phyloP scores from a whole-genome alignment of 2,888 invertebrate species.

The Muschampia plurimacula region DNA sequence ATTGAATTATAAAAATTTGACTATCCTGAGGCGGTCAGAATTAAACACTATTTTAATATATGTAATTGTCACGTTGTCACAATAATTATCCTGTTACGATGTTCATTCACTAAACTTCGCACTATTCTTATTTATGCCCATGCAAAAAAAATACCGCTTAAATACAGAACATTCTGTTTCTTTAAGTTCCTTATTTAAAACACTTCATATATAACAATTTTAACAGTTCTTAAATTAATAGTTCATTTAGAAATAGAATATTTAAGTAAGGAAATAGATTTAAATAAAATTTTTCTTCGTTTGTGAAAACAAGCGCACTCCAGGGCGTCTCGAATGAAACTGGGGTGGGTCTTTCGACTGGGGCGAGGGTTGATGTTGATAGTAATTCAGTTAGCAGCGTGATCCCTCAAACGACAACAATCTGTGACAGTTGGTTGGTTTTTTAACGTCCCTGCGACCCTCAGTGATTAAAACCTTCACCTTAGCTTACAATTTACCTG shows the following conservation, averaged over 20 bases:
- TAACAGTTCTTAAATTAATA: not conserved
- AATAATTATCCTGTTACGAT: not conserved
- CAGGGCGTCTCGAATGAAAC: conserved; percentile 52
- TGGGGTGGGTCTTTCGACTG: conserved; percentile 52
- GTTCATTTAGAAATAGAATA: not conserved
- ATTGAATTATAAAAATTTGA: not conserved
- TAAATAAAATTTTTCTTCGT: conserved; percentile 3
- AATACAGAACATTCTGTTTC: not conserved
- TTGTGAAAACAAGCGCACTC: conserved; percentile 49
- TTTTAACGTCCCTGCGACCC: not conserved
- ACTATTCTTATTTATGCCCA: not conserved
- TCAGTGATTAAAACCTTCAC: not conserved
- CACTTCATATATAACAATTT: not conserved
- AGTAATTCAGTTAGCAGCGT: conserved; percentile 70
- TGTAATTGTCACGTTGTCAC: no score
- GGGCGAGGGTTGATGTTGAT: conserved; percentile 50
- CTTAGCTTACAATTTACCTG: no score
- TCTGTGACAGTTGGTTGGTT: conserved; percentile 15
- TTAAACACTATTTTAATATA: no score
- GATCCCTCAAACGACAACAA: conserved; percentile 12
- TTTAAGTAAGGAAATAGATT: conserved; percentile 3
- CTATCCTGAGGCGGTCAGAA: no score
- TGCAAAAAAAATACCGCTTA: not conserved
- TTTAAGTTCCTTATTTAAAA: not conserved
- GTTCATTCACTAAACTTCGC: not conserved